Evolutionary conservation across 2,797 vertebrate species (phyloP), one percentile per base, ranked within the genome.

Genomic region (Acanthurus leucopareius): DNA sequence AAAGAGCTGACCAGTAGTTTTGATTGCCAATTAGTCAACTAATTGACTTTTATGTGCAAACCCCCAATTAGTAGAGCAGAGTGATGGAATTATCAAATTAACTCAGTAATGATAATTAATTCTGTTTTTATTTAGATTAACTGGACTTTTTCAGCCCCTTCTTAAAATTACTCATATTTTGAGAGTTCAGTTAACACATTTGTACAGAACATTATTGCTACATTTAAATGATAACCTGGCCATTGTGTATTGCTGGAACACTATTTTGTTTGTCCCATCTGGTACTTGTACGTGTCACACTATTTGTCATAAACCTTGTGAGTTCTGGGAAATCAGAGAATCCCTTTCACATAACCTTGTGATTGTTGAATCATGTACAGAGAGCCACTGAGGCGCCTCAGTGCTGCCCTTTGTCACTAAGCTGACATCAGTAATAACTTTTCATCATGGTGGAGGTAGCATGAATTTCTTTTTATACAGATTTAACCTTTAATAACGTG

Each of bases 291-390:
- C 9, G 11, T 20, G 28, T 70, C 45, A 22, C 28, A 52, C 10
- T 25, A 45, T 19, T n/a, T 25, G 51, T 67, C 51, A 54, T 9
- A 19, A 11, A 7, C 45, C 45, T 49, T 54, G 48, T 66, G 66
- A 62, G 2, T 13, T 3, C 20, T 25, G 52, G 25, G 0, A 54
- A 14, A 25, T 25, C 19, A 10, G 19, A 10, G 48, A 51, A 51
- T 51, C 25, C 17, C 28, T 35, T 35, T 57, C 20, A n/a, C 57
- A 40, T 40, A 5, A 6, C 44, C 44, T 47, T 53, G 47, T 65
- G 60, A 61, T 5, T 48, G 40, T 4, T 52, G 49, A 66, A 19
- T 51, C 45, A 70, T 17, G 38, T 22, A 45, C 67, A 65, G 32
- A 58, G 49, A 53, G n/a, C 4, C 42, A 17, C 17, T 11, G 44